Evolutionary conservation across 2,888 invertebrate species (phyloP).

Genomic region (Yponomeuta sedellus): DNA sequence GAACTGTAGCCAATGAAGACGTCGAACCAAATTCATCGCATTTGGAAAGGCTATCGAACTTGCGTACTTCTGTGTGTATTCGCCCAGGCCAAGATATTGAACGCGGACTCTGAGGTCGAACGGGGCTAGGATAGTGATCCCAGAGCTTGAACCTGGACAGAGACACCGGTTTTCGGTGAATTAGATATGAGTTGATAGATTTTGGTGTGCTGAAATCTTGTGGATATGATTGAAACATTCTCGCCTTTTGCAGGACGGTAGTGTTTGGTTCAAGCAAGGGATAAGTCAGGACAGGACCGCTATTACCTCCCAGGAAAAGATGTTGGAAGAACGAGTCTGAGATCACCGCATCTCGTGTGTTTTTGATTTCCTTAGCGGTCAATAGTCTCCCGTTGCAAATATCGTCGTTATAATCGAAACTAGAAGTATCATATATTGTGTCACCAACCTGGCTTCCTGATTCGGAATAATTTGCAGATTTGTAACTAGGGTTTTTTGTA

Average conservation of each 20-base stretch:
- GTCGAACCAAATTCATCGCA: constrained; percentile 59
- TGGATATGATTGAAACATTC: constrained; percentile 78
- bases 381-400: constrained; percentile 34
- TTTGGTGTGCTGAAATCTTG: constrained; percentile 71
- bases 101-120: constrained; percentile 73
- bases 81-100: constrained; percentile 78
- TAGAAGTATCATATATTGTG: constrained; percentile 53
- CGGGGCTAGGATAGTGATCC: constrained; percentile 74
- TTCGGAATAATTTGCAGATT: constrained; percentile 40
- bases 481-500: constrained; percentile 32
- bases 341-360: constrained; percentile 76
- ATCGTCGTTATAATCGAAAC: constrained; percentile 46
- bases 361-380: constrained; percentile 66
- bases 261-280: constrained; percentile 61
- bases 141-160: constrained; percentile 83
- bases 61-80: constrained; percentile 66
- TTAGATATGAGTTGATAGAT: constrained; percentile 79
- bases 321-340: constrained; percentile 83
- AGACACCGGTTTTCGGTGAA: constrained; percentile 82
- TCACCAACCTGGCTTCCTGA: constrained; percentile 55
- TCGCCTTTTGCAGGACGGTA: constrained; percentile 81
- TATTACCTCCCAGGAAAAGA: constrained; percentile 77
- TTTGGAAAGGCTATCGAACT: constrained; percentile 65
- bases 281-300: constrained; percentile 33
- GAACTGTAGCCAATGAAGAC: constrained; percentile 67